Conservation (phyloP, 2,113 vertebrate species). For the Anser brachyrhynchus region DNA sequence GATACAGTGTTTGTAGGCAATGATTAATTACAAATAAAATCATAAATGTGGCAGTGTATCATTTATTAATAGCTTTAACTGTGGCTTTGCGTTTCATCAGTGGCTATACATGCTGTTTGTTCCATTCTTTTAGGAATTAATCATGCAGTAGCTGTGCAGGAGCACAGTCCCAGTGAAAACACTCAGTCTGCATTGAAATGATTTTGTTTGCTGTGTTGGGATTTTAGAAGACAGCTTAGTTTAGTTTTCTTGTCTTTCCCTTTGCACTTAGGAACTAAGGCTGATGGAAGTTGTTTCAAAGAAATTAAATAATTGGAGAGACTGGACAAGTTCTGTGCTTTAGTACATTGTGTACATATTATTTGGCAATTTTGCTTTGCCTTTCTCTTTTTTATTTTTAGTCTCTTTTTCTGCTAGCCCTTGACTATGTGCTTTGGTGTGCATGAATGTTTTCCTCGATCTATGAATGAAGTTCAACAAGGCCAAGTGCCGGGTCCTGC, state of each 20-base stretch:
- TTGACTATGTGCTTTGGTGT: not conserved
- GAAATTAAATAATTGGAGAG: not conserved
- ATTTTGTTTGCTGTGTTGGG: not conserved
- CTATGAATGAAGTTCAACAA: too few species aligned
- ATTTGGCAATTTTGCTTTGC: not conserved
- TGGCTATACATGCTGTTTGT: not conserved
- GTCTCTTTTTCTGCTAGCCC: not conserved
- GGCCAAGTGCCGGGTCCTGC: too few species aligned
- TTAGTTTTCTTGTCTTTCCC: not conserved
- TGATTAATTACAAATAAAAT: conserved; percentile 12
- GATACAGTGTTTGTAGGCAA: not conserved
- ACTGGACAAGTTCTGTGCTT: not conserved
- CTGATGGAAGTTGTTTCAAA: not conserved
- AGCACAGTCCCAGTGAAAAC: not conserved
- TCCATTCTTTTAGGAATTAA: not conserved
- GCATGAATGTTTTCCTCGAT: not conserved
- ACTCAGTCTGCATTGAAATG: not conserved
- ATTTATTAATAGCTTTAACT: not conserved
- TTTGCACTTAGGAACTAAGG: not conserved
- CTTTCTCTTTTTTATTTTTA: not conserved
- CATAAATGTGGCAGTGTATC: not conserved
- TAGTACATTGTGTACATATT: not conserved
- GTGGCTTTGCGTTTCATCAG: not conserved
- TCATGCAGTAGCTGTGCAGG: not conserved
- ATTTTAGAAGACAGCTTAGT: not conserved